A percentile compares a stretch with the other conserved stretches of the same genome.
Evolutionary conservation across 2,113 vertebrate species (phyloP).

Genomic region (Ginglymostoma cirratum): DNA sequence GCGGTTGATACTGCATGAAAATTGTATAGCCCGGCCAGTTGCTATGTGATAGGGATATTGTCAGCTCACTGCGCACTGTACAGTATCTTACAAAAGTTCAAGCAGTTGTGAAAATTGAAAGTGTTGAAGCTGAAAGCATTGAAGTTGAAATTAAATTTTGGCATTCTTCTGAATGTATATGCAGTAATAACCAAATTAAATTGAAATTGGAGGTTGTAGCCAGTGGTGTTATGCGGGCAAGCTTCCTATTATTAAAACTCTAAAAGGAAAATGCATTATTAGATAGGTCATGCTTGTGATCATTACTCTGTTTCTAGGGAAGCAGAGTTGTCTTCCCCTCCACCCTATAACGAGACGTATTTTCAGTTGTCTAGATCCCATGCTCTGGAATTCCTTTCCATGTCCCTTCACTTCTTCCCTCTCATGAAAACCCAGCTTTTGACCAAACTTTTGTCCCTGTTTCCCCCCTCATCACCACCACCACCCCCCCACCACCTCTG

Average conservation of each 20-base stretch:
- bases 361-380: background rate
- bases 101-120: background rate
- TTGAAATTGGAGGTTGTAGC: background rate
- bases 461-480: too few relatives aligned
- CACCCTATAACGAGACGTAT: background rate
- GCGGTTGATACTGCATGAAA: too few relatives aligned
- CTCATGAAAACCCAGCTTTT: background rate
- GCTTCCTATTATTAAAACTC: background rate
- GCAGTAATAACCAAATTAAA: background rate
- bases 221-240: background rate
- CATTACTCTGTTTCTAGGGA: background rate
- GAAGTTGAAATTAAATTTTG: background rate
- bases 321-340: background rate
- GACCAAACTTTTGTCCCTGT: background rate
- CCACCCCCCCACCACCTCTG: too few relatives aligned
- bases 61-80: background rate
- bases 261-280: too few relatives aligned
- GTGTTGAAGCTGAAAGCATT: background rate
- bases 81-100: background rate
- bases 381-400: background rate
- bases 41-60: background rate
- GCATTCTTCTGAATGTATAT: too few relatives aligned
- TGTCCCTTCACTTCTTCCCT: background rate
- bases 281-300: background rate
- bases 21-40: too few relatives aligned